phyloP scores from a whole-genome alignment of 2,113 vertebrate genomes.

The Lynx canadensis region DNA sequence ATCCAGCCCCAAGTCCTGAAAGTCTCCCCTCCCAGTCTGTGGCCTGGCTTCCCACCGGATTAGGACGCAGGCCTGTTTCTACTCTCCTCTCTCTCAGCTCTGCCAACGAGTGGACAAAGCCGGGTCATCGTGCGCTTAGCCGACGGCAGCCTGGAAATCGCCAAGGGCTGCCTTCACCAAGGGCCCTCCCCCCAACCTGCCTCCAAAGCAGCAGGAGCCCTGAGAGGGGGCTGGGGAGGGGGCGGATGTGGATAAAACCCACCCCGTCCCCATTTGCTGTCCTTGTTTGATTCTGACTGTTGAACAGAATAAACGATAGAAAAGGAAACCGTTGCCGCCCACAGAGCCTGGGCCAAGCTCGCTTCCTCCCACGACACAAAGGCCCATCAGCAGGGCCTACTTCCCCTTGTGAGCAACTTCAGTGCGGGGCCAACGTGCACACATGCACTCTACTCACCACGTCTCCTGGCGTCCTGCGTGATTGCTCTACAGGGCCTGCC shows the following conservation, averaged over 20 bases:
- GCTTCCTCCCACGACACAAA: rapidly evolving
- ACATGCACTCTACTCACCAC: neutral
- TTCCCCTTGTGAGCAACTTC: rapidly evolving
- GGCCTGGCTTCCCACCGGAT: neutral
- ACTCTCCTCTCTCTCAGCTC: neutral
- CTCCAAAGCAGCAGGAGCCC: neutral
- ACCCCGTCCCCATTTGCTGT: rapidly evolving
- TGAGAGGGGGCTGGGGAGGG: too few relatives aligned
- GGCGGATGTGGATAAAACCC: neutral
- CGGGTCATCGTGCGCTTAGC: neutral
- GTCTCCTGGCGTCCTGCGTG: rapidly evolving
- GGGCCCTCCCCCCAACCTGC: neutral
- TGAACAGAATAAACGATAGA: neutral
- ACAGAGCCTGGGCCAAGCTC: neutral
- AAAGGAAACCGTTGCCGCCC: neutral
- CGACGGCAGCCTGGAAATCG: neutral
- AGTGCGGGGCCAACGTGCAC: rapidly evolving
- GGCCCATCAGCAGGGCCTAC: too few relatives aligned
- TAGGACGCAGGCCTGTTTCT: neutral
- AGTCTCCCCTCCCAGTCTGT: neutral
- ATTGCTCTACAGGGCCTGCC: neutral
- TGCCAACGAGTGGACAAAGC: neutral
- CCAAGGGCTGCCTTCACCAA: neutral
- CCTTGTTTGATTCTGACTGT: neutral
- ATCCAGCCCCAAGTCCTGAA: neutral